phyloP scores from a whole-genome alignment of 1,140 invertebrate species.

The Dreissena rostriformis region DNA sequence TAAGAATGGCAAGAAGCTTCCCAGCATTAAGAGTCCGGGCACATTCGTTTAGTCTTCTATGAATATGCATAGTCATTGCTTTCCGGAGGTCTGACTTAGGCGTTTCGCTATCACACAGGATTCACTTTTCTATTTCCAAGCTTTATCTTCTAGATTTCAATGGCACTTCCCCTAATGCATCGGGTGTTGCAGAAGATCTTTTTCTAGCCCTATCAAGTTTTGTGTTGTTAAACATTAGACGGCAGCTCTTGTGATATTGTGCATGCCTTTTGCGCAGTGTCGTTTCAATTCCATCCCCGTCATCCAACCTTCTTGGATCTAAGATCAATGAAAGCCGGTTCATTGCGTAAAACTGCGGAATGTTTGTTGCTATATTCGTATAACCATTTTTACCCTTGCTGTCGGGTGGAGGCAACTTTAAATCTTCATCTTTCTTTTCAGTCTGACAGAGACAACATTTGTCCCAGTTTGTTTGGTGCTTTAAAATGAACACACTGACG shows the following conservation, averaged over 20 bases:
- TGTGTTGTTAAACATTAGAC: constrained; percentile 23
- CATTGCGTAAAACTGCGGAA: constrained; percentile 30
- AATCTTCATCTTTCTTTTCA: constrained; percentile 36
- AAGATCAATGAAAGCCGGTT: constrained; percentile 31
- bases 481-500: not conserved
- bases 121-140: not conserved
- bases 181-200: not conserved
- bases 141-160: not conserved
- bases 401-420: constrained; percentile 19
- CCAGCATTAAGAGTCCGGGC: constrained; percentile 10
- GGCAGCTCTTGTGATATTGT: constrained; percentile 24
- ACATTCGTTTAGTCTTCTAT: constrained; percentile 9
- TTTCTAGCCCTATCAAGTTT: constrained; percentile 19
- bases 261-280: constrained; percentile 31
- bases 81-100: not conserved
- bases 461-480: constrained; percentile 14
- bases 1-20: constrained; percentile 48
- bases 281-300: constrained; percentile 41
- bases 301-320: constrained; percentile 43
- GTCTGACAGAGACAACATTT: constrained; percentile 50
- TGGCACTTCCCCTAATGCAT: not conserved
- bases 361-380: constrained; percentile 24
- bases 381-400: constrained; percentile 15
- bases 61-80: constrained; percentile 11
- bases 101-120: constrained; percentile 12